Evolutionary conservation across 2,797 vertebrate species (phyloP), one percentile per base, ranked within the genome.

Genomic region (Coregonus ussuriensis): DNA sequence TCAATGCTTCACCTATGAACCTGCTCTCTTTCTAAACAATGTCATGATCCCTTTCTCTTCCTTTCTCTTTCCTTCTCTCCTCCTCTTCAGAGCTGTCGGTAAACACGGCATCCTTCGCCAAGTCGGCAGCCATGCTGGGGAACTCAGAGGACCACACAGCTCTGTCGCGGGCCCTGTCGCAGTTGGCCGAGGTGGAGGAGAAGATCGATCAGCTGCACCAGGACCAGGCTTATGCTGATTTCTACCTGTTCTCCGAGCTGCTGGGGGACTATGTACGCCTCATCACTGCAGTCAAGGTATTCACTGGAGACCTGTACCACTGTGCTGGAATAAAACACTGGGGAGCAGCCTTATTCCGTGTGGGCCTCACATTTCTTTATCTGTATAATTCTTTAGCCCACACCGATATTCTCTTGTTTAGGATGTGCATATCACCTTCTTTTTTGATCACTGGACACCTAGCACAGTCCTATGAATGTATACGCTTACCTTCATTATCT

Each of bases 121-220:
- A 97, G 93, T 99, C 97, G 76, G 95, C 96, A n/a, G 97, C 97
- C 83, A 99, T 99, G 98, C 90, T 99, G 92, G 97, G 98, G 62
- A 99, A 98, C 92, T 98, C 97, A 1, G 98, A 99, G 93, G 98
- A 99, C 87, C 98, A 99, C 88, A 98, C 97, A 52, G 97, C 98
- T 53, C 91, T 99, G 65, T 99, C 97, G 4, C 93, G 98, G 74
- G 98, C 98, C 18, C 91, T 99, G 87, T 98, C 98, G 35, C 98
- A 99, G 90, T 95, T 99, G 83, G 97, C 98, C 15, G 97, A 99
- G 82, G 97, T 99, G 87, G 97, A 99, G 89, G 98, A 99, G 91
- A 98, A 98, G 91, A 97, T 99, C 79, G 97, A 98, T 91, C 96
- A 95, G 79, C 93, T 99, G 84, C 96, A 99, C 90, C 97, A 98